A percentile compares a stretch with the other conserved stretches of the same genome.
These are phyloP conservation scores for Pangasius sanitwongsei DNA, from an alignment of 2,797 vertebrate species.

Conservation along the genomic window DNA sequence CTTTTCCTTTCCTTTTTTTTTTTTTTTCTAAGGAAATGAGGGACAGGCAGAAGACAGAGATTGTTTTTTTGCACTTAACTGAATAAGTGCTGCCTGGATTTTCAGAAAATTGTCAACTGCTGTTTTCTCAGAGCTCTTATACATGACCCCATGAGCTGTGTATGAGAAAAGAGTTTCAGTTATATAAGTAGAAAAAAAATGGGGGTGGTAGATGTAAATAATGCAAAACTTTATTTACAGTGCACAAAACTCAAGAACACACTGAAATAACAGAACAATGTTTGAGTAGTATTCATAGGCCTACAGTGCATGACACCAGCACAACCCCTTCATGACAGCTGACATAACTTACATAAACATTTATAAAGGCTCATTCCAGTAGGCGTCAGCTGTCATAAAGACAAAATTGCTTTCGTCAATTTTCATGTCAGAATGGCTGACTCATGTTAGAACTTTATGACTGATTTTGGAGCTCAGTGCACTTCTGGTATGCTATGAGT, in stretches of 20 bases:
- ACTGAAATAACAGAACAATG: not conserved
- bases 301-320: not conserved
- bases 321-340: not conserved
- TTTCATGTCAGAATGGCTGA: not conserved
- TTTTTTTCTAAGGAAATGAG: slow-evolving; percentile 36
- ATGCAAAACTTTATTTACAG: not conserved
- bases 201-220: not conserved
- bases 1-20: slow-evolving; percentile 42
- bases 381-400: not conserved
- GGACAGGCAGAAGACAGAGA: slow-evolving; percentile 41
- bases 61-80: slow-evolving; percentile 31
- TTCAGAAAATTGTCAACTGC: slow-evolving; percentile 38
- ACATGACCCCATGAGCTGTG: not conserved
- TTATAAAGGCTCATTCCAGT: not conserved
- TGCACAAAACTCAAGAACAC: not conserved
- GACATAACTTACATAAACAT: not conserved
- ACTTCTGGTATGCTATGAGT: not conserved
- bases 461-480: not conserved
- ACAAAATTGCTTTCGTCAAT: not conserved
- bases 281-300: not conserved
- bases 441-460: not conserved
- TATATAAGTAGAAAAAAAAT: not conserved
- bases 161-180: slow-evolving; percentile 28
- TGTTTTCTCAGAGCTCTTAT: slow-evolving; percentile 36
- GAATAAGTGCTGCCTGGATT: slow-evolving; percentile 41